A percentile compares a stretch with the other conserved stretches of the same genome.
phyloP scores from a whole-genome alignment of 2,113 vertebrate genomes.

The Tringa solitaria region DNA sequence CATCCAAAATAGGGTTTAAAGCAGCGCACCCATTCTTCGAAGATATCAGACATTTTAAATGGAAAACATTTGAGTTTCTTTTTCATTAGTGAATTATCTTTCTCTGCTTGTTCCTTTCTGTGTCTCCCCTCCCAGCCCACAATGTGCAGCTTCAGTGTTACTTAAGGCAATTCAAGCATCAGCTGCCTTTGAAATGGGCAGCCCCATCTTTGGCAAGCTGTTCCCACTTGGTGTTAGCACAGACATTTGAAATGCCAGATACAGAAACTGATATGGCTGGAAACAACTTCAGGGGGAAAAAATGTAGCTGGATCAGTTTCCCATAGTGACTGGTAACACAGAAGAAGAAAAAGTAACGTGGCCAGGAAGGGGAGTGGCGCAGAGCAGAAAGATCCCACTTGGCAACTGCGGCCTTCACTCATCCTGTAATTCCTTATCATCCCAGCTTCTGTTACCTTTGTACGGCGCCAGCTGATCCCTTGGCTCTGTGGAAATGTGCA shows the following conservation, averaged over 20 bases:
- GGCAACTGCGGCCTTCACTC: background rate
- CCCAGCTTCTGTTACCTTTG: background rate
- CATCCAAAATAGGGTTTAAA: background rate
- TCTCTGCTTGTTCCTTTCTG: background rate
- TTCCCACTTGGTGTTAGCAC: background rate
- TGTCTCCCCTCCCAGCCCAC: rapidly evolving
- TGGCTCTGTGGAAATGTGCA: background rate
- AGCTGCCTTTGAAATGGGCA: background rate
- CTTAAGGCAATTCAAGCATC: background rate
- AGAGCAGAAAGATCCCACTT: background rate
- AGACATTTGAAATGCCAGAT: background rate
- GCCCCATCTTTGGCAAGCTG: background rate
- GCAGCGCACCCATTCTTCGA: background rate
- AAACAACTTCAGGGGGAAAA: background rate
- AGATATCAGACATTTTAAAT: background rate
- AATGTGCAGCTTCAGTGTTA: background rate
- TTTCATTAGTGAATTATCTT: background rate
- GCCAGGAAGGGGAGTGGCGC: background rate
- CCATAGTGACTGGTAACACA: background rate
- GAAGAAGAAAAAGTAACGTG: background rate
- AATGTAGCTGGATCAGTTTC: background rate
- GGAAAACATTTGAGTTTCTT: background rate
- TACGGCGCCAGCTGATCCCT: background rate
- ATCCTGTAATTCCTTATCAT: background rate
- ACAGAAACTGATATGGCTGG: background rate